Evolutionary conservation across 2,888 invertebrate genomes (phyloP), one percentile per base, ranked within the genome.

Genomic region (Adineta ricciae): DNA sequence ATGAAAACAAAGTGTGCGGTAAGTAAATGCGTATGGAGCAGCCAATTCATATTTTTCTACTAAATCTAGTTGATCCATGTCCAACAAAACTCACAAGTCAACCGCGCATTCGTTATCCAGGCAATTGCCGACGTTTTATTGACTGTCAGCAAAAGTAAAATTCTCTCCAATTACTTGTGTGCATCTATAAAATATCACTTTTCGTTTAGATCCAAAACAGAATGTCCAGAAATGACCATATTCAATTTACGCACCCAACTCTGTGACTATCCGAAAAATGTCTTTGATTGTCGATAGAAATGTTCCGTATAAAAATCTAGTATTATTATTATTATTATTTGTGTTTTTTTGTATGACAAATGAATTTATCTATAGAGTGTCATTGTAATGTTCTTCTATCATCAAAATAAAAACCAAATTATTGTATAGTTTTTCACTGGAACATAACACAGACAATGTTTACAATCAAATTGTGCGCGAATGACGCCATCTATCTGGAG

Each of bases 241-340:
- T 64, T 64, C 64, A 64, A 64, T 64, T 9, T 64, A 32, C 64
- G 16, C 16, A 64, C 27, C 16, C 64, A 64, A 32, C 64, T 64
- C 14, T 64, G 64, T 64, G 64, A 64, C 64, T 64, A 64, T 64
- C 64, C 64, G 14, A 64, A 64, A 64, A 32, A 64, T 64, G 64
- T 64, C 14, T 0, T 64, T 16, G 64, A 64, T 64, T 64, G 64
- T 64, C 32, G 64, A 64, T 64, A 27, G 11, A 27, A 27, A 27
- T 27, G 2, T 11, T 56, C 11, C 8, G 27, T 32, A 16, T 32
- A 11, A n/a, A n/a, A 27, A 27, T n/a, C 14, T 64, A 64, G 64
- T 32, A 64, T 64, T 64, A 64, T n/a, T n/a, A n/a, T n/a, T n/a
- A n/a, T n/a, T n/a, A 27, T 64, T 64, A 64, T 64, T 64, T 64